These are phyloP conservation scores for Pseudoips prasinana DNA, from an alignment of 2,888 invertebrate genomes.

Conservation along the genomic window DNA sequence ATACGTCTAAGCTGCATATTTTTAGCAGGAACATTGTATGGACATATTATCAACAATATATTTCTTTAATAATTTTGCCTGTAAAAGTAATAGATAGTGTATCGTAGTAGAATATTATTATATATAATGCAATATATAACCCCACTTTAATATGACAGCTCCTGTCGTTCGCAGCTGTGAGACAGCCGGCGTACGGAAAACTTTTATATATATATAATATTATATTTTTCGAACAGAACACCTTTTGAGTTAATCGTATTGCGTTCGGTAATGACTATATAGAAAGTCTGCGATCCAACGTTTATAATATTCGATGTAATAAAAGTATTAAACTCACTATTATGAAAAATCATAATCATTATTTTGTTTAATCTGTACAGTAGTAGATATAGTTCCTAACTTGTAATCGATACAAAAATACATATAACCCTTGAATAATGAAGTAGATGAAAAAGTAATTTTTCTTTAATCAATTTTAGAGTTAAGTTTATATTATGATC, in stretches of 20 bases:
- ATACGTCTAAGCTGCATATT: conserved; percentile 72
- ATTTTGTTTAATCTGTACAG: conserved; percentile 73
- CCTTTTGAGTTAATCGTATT: conserved; percentile 27
- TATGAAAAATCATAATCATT: conserved; percentile 54
- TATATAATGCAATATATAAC: conserved; percentile 42
- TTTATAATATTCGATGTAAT: conserved; percentile 36
- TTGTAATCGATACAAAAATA: conserved; percentile 75
- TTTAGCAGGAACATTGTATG: conserved; percentile 55
- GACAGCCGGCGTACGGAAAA: conserved; percentile 46
- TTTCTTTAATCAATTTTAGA: conserved; percentile 52
- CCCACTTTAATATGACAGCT: conserved; percentile 52
- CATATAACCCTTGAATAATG: conserved; percentile 74
- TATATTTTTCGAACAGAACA: conserved; percentile 33
- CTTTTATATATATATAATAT: conserved; percentile 7
- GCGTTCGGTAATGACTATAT: conserved; percentile 18
- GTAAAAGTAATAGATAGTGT: conserved; percentile 60
- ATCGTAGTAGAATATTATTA: conserved; percentile 40
- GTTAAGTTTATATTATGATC: conserved; percentile 58
- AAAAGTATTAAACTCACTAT: conserved; percentile 48
- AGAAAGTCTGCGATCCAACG: conserved; percentile 26
- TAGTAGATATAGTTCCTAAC: conserved; percentile 76
- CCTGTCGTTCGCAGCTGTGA: conserved; percentile 49
- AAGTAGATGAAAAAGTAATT: conserved; percentile 58
- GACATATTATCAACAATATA: conserved; percentile 54
- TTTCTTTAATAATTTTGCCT: conserved; percentile 69